These are phyloP conservation scores for Aphelenchoides bicaudatus DNA, from an alignment of 2,888 invertebrate genomes.

Conservation along the genomic window DNA sequence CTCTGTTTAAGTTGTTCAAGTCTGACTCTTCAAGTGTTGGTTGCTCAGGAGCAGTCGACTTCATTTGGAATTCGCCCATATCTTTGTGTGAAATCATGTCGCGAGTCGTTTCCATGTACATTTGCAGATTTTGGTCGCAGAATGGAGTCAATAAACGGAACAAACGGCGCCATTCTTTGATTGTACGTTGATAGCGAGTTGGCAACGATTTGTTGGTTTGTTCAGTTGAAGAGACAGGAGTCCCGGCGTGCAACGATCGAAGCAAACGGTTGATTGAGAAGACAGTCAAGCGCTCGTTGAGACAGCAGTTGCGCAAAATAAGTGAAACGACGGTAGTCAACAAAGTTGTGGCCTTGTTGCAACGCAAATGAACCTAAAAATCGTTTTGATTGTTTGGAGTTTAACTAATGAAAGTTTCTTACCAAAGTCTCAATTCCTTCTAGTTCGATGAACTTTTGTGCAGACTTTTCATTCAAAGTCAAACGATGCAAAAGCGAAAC, in stretches of 20 bases:
- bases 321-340: conserved; percentile 36
- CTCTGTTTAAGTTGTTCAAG: conserved; percentile 1
- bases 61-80: background rate
- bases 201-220: conserved; percentile 5
- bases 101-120: background rate
- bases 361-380: no score
- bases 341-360: conserved; percentile 25
- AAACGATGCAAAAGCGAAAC: conserved; percentile 43
- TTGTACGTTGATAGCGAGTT: conserved; percentile 18
- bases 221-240: conserved; percentile 23
- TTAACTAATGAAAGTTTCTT: conserved; percentile 15
- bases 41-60: no score
- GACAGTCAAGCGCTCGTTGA: conserved; percentile 33
- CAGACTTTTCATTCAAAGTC: conserved; percentile 33
- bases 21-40: background rate
- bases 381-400: conserved; percentile 27
- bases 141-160: conserved; percentile 11
- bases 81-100: background rate
- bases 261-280: conserved; percentile 26
- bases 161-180: conserved; percentile 24
- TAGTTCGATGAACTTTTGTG: conserved; percentile 40
- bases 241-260: conserved; percentile 13
- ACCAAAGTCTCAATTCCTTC: conserved; percentile 18
- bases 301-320: conserved; percentile 48
- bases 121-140: background rate